Conservation (phyloP, 2,797 vertebrate species). For the Anniella stebbinsi region DNA sequence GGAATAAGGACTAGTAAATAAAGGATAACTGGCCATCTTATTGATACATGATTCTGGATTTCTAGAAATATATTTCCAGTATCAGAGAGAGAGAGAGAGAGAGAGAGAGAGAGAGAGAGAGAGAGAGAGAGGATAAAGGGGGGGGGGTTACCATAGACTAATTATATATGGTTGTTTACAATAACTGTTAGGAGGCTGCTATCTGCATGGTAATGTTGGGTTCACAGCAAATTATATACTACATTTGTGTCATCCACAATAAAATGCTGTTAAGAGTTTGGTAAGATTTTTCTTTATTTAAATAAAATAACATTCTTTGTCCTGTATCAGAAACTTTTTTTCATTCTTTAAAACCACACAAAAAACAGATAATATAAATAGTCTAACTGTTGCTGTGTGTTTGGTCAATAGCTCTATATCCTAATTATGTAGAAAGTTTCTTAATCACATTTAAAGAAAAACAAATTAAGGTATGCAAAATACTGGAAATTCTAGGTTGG, state of each 20-base stretch:
- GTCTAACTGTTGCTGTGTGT: constrained; percentile 34
- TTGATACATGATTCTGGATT: neutral
- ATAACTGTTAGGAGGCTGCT: neutral
- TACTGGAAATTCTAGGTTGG: neutral
- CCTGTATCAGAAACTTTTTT: constrained; percentile 52
- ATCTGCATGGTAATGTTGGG: neutral
- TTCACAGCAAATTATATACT: neutral
- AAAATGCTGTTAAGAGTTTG: constrained; percentile 13
- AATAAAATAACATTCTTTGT: constrained; percentile 38
- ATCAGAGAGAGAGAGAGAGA: neutral
- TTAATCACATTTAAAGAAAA: constrained; percentile 49
- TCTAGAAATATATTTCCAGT: neutral
- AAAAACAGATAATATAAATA: neutral
- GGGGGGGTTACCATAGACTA: neutral
- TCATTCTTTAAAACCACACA: neutral
- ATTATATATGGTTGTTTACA: neutral
- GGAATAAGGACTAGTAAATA: neutral
- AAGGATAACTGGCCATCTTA: neutral
- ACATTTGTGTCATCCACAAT: neutral
- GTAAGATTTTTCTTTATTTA: neutral
- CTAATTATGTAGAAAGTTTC: constrained; percentile 42
- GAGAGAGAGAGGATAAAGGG: neutral
- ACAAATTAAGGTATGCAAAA: neutral
- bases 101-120: neutral
- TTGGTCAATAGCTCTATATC: constrained; percentile 66